Evolutionary conservation across 2,888 invertebrate genomes (phyloP).

Genomic region (Parnassius glacialis): DNA sequence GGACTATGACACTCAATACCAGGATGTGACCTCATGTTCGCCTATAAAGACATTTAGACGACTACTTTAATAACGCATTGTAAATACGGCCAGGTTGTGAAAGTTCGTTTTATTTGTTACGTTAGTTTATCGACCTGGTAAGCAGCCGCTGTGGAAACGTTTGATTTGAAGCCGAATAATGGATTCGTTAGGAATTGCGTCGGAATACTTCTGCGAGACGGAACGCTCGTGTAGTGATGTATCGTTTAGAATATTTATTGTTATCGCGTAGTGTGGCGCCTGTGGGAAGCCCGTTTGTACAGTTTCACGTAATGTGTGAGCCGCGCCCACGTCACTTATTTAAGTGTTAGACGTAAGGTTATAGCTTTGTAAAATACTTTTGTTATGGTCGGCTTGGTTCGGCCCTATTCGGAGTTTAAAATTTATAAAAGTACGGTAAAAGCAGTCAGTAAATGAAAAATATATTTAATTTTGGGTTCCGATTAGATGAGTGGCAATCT

Average conservation of each 20-base stretch:
- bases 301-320: conserved; percentile 56
- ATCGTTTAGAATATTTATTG: conserved; percentile 57
- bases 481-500: conserved; percentile 73
- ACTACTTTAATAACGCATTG: conserved; percentile 61
- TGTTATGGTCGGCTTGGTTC: conserved; percentile 78
- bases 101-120: conserved; percentile 65
- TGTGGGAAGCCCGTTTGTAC: conserved; percentile 34
- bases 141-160: conserved; percentile 36
- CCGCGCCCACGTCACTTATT: conserved; percentile 64
- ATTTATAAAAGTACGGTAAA: conserved; percentile 66
- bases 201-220: conserved; percentile 66
- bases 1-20: conserved; percentile 7
- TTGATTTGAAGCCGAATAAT: conserved; percentile 38
- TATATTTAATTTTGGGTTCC: conserved; percentile 74
- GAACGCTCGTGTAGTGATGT: conserved; percentile 59
- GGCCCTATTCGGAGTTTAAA: conserved; percentile 77
- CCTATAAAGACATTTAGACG: conserved; percentile 31
- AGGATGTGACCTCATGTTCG: conserved; percentile 4
- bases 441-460: conserved; percentile 65
- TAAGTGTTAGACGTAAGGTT: conserved; percentile 65
- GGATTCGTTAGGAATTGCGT: conserved; percentile 62
- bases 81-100: conserved; percentile 80
- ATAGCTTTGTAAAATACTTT: conserved; percentile 76
- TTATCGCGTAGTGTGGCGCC: conserved; percentile 42
- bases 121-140: conserved; percentile 63